Evolutionary conservation across 2,888 invertebrate genomes (phyloP).

Genomic region (Eledona agricola): DNA sequence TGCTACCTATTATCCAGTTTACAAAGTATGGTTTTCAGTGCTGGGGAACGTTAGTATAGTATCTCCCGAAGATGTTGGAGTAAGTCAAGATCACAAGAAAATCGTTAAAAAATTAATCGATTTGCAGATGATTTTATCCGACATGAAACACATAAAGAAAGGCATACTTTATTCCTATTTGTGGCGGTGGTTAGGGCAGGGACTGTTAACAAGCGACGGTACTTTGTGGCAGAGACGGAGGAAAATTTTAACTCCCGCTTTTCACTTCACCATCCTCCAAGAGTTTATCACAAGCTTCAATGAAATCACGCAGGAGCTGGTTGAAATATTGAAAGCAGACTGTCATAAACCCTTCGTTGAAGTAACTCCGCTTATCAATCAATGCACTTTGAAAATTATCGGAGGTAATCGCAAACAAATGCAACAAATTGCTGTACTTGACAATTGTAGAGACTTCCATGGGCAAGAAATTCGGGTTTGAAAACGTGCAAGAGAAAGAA

Average conservation of each 20-base stretch:
- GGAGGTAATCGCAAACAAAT: conserved; percentile 60
- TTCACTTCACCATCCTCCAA: conserved; percentile 60
- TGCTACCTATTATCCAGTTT: conserved; percentile 8
- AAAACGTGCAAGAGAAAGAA: conserved; percentile 33
- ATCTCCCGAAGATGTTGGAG: conserved; percentile 15
- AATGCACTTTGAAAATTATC: conserved; percentile 66
- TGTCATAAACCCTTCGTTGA: conserved; percentile 53
- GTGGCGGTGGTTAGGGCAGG: conserved; percentile 16
- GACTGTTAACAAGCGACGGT: conserved; percentile 51
- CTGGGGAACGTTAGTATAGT: conserved; percentile 6
- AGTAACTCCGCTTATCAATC: conserved; percentile 62
- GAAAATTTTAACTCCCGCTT: conserved; percentile 61
- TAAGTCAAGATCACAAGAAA: neutral
- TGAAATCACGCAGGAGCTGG: conserved; percentile 54
- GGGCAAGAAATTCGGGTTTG: conserved; percentile 36
- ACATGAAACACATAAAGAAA: conserved; percentile 10
- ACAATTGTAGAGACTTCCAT: conserved; percentile 43
- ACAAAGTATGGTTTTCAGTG: neutral
- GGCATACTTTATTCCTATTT: conserved; percentile 4
- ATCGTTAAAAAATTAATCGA: neutral
- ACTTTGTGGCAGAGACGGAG: conserved; percentile 59
- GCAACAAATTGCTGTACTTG: neutral
- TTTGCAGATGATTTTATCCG: conserved; percentile 20
- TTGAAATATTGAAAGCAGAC: conserved; percentile 46
- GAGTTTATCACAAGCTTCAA: conserved; percentile 55